A percentile compares a stretch with the other conserved stretches of the same genome.
phyloP scores from a whole-genome alignment of 2,113 vertebrate genomes.

The Chlorocebus sabaeus region DNA sequence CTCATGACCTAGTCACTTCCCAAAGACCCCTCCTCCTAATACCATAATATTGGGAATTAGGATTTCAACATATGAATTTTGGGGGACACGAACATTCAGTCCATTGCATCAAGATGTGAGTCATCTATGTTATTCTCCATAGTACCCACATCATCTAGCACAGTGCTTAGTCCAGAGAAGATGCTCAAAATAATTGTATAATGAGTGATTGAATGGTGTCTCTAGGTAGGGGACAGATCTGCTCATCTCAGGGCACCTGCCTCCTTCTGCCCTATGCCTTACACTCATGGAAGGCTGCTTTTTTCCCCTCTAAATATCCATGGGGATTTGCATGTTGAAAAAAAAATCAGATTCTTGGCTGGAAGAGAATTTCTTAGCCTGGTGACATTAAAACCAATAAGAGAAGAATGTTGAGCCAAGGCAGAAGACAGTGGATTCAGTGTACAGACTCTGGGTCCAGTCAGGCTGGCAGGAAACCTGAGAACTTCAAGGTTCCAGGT shows the following conservation, averaged over 20 bases:
- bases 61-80: background rate
- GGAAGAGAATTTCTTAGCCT: background rate
- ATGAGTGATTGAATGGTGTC: background rate
- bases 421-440: background rate
- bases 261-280: background rate
- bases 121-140: background rate
- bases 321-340: background rate
- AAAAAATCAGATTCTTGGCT: background rate
- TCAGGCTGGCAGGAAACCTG: background rate
- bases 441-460: background rate
- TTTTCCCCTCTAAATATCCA: background rate
- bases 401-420: background rate
- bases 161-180: background rate
- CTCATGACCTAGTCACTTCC: background rate
- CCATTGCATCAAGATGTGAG: background rate
- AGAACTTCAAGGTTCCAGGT: background rate
- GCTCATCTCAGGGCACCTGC: background rate
- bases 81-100: background rate
- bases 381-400: background rate
- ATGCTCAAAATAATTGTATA: background rate
- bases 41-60: background rate
- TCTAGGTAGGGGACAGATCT: background rate
- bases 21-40: background rate
- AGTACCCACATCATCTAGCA: background rate
- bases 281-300: background rate